Evolutionary conservation across 2,113 vertebrate species (phyloP).

Genomic region (Psilopogon haemacephalus): DNA sequence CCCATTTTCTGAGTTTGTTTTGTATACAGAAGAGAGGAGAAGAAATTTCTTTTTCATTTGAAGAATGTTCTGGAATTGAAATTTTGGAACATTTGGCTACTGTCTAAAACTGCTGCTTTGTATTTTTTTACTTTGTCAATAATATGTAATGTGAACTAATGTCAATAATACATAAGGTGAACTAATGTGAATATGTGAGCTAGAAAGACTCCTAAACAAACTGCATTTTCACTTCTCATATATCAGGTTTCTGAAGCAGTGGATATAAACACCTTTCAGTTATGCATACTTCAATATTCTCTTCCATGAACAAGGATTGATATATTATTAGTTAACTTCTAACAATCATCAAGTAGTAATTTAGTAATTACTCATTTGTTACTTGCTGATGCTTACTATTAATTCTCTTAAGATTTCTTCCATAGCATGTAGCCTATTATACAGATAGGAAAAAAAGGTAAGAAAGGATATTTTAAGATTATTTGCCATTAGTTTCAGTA

Average conservation of each 20-base stretch:
- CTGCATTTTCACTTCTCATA: background rate
- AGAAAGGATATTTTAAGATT: background rate
- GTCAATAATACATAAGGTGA: background rate
- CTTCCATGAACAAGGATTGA: background rate
- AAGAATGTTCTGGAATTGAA: background rate
- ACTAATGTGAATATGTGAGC: background rate
- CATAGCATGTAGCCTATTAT: background rate
- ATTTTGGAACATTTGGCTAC: background rate
- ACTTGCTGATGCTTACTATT: constrained; percentile 24
- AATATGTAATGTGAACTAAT: too few species aligned
- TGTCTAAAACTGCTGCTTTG: background rate
- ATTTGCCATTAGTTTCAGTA: constrained; percentile 1
- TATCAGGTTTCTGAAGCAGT: background rate
- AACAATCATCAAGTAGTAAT: background rate
- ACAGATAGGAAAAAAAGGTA: background rate
- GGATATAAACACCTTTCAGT: constrained; percentile 1
- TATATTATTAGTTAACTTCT: background rate
- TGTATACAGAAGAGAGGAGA: background rate
- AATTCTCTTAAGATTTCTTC: background rate
- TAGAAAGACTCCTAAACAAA: background rate
- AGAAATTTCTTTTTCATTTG: too few species aligned
- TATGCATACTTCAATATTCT: background rate
- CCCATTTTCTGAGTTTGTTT: background rate
- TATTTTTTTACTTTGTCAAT: background rate
- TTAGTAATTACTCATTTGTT: constrained; percentile 45